phyloP scores from a whole-genome alignment of 2,797 vertebrate species.

The Lutjanus argentimaculatus region DNA sequence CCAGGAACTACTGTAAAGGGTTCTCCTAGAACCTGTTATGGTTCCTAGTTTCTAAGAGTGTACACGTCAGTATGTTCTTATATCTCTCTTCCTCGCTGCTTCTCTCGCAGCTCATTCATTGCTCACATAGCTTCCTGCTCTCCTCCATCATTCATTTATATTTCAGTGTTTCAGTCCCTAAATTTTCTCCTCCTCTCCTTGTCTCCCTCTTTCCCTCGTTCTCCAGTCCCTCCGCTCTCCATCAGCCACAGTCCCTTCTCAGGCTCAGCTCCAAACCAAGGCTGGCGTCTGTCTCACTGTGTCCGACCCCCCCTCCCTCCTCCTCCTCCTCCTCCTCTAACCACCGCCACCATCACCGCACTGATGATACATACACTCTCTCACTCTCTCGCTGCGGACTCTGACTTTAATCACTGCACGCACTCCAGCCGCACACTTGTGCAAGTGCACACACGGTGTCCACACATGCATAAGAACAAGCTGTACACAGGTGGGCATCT shows the following conservation, averaged over 20 bases:
- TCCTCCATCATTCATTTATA: constrained; percentile 49
- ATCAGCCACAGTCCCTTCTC: constrained; percentile 79
- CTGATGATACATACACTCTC: constrained; percentile 72
- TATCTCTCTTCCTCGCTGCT: constrained; percentile 29
- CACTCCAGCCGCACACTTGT: constrained; percentile 58
- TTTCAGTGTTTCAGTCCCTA: constrained; percentile 42
- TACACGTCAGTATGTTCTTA: constrained; percentile 19
- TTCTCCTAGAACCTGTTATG: too few relatives aligned
- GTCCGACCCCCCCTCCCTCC: constrained; percentile 71
- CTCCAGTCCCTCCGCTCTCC: constrained; percentile 64
- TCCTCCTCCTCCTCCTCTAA: constrained; percentile 55
- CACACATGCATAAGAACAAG: constrained; percentile 19
- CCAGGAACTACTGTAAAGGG: too few relatives aligned
- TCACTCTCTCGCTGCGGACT: constrained; percentile 51
- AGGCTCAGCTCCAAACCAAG: constrained; percentile 83
- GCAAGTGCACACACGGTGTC: constrained; percentile 47
- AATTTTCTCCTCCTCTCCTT: constrained; percentile 47
- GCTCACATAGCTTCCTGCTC: constrained; percentile 37
- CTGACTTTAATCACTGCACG: constrained; percentile 69
- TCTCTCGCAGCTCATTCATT: constrained; percentile 39
- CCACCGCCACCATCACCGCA: constrained; percentile 70
- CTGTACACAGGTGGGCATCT: constrained; percentile 71
- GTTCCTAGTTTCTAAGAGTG: too few relatives aligned
- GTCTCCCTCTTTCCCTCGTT: constrained; percentile 51
- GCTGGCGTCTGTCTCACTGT: constrained; percentile 83